Percentiles rank a stretch among this genome's conserved stretches.
These are phyloP conservation scores for Nezara viridula DNA, from an alignment of 2,888 invertebrate genomes.

Conservation along the genomic window DNA sequence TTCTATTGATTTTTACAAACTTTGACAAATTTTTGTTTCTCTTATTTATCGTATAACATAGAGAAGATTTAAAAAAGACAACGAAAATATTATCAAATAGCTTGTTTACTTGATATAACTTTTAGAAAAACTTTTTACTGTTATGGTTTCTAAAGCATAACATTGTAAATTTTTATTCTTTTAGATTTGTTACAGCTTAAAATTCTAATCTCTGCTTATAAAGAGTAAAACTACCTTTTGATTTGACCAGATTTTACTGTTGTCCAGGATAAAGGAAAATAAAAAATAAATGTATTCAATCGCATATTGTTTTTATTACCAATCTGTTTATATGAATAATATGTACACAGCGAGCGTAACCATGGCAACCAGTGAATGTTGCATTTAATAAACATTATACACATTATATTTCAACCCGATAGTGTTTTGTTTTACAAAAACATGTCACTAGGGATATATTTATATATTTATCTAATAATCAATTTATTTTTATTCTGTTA, in stretches of 20 bases:
- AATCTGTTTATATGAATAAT: slow-evolving; percentile 65
- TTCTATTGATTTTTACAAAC: no score
- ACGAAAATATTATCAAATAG: no score
- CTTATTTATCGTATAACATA: no score
- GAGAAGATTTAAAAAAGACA: no score
- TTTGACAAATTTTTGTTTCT: no score
- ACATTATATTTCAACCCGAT: slow-evolving; percentile 62
- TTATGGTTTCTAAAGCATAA: no score
- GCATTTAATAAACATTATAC: slow-evolving; percentile 64
- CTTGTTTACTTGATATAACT: no score
- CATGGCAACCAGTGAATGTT: slow-evolving; percentile 62
- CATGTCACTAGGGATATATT: slow-evolving; percentile 65
- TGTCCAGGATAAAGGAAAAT: slow-evolving; percentile 9
- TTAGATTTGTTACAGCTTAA: neutral
- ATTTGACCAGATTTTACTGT: neutral
- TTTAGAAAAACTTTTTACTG: no score
- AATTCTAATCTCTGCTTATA: neutral
- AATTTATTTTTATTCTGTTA: slow-evolving; percentile 62
- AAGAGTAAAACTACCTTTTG: neutral
- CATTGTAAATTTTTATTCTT: neutral
- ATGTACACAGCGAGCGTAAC: slow-evolving; percentile 65
- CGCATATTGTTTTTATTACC: slow-evolving; percentile 64
- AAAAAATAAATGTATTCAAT: slow-evolving; percentile 55
- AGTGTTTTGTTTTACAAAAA: slow-evolving; percentile 64
- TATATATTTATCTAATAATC: slow-evolving; percentile 64